phyloP scores from a whole-genome alignment of 2,888 invertebrate species.

The Hyposoter dolosus region DNA sequence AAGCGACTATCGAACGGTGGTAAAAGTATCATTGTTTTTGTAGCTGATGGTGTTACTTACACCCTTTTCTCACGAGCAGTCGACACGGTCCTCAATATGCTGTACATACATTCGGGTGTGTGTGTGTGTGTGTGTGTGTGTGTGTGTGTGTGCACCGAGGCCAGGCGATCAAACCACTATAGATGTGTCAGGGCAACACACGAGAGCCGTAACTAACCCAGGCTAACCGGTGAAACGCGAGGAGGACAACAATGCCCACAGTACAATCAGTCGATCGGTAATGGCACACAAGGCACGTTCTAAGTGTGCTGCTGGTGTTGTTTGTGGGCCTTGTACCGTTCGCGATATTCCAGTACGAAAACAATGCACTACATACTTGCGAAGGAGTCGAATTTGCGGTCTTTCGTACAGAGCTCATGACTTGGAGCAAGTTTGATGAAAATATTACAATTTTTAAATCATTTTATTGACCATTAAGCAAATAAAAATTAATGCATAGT shows the following conservation, averaged over 20 bases:
- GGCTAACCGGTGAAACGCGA: constrained; percentile 58
- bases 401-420: neutral
- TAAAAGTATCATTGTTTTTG: neutral
- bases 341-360: constrained; percentile 22
- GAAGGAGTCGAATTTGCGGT: neutral
- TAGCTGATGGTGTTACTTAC: neutral
- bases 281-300: constrained; percentile 63
- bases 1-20: neutral
- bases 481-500: neutral
- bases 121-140: constrained; percentile 16
- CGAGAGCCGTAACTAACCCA: constrained; percentile 61
- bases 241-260: constrained; percentile 61
- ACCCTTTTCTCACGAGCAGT: constrained; percentile 15
- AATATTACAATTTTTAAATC: neutral
- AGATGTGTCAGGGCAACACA: constrained; percentile 35
- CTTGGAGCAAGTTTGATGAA: neutral
- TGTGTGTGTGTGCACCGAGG: constrained; percentile 48
- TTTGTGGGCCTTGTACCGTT: constrained; percentile 28
- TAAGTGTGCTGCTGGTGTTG: constrained; percentile 26
- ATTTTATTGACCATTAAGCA: neutral
- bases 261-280: constrained; percentile 58
- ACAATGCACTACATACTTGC: constrained; percentile 6
- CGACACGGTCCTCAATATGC: constrained; percentile 21
- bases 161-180: constrained; percentile 41
- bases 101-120: neutral